Evolutionary conservation across 2,113 vertebrate genomes (phyloP).

Genomic region (Agapornis roseicollis): DNA sequence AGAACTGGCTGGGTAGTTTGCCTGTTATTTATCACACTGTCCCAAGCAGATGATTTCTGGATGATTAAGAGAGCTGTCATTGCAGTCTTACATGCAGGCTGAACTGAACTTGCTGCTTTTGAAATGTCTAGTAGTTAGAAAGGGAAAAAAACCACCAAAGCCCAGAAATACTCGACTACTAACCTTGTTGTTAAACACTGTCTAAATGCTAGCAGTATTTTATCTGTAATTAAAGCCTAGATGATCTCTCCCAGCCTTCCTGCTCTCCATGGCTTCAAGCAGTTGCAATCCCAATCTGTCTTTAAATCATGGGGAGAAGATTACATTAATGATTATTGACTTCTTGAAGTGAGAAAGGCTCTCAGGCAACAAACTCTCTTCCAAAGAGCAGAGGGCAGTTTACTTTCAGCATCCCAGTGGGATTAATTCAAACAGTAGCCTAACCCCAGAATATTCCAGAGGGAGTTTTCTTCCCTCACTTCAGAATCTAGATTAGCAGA

Average conservation of each 20-base stretch:
- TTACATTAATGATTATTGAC: neutral
- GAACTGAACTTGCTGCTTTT: neutral
- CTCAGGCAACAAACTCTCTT: neutral
- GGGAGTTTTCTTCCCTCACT: neutral
- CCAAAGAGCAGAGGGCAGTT: neutral
- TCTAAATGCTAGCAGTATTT: neutral
- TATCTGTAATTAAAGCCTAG: neutral
- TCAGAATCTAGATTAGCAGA: neutral
- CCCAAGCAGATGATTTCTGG: conserved; percentile 1
- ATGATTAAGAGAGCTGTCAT: neutral
- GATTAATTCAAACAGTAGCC: neutral
- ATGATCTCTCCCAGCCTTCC: neutral
- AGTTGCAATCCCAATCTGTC: neutral
- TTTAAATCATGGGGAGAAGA: neutral
- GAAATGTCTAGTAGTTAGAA: neutral
- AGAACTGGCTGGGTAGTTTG: neutral
- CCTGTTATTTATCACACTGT: conserved; percentile 20
- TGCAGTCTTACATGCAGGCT: neutral
- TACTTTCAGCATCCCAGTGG: neutral
- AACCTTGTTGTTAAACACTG: neutral
- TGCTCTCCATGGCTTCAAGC: neutral
- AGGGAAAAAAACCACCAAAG: neutral
- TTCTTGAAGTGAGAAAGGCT: neutral
- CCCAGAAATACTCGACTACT: neutral
- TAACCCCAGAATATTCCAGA: neutral